Evolutionary conservation across 2,113 vertebrate species (phyloP), one percentile per base, ranked within the genome.

Genomic region (Muscicapa adusta): DNA sequence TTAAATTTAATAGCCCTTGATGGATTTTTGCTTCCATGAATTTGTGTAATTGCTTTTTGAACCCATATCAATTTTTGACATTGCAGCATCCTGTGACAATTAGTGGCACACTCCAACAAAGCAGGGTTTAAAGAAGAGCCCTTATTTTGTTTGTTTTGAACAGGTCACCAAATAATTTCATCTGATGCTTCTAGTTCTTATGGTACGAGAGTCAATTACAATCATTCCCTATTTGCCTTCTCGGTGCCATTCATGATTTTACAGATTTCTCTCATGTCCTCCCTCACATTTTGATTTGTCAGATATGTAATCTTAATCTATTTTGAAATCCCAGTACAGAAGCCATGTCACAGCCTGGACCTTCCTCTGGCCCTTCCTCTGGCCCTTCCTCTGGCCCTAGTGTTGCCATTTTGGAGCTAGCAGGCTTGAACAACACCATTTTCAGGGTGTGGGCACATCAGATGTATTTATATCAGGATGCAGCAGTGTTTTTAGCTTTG

Each of bases 1-100:
- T 96, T 96, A 96, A 96, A 96, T 96, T 94, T 96, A 95, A 96
- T 96, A 96, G 88, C 75, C 92, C 83, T 96, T 95, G 91, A 95
- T 95, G 88, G 94, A 95, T 96, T 95, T 96, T 95, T 94, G 91
- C 83, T 95, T 96, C 96, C 91, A 95, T 86, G 92, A 93, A 96
- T 95, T 95, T 93, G 51, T 95, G 73, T 88, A 95, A 96, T 96
- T 96, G 95, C 82, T 90, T 95, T 95, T 92, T 95, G 92, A 96
- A 94, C 88, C 61, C 34, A 2, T 77, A 74, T 86, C 95, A 93
- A 53, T 96, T 96, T 82, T 96, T 95, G 95, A 93, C 92, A 93
- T 92, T 88, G 88, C 79, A 93, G 72, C 91, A 95, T 94, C 94
- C 94, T 92, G 94, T 86, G 85, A 95, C 79, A 93, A 96, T 95